Evolutionary conservation across 2,797 vertebrate genomes (phyloP), one percentile per base, ranked within the genome.

Genomic region (Melanotaenia trifasciata): DNA sequence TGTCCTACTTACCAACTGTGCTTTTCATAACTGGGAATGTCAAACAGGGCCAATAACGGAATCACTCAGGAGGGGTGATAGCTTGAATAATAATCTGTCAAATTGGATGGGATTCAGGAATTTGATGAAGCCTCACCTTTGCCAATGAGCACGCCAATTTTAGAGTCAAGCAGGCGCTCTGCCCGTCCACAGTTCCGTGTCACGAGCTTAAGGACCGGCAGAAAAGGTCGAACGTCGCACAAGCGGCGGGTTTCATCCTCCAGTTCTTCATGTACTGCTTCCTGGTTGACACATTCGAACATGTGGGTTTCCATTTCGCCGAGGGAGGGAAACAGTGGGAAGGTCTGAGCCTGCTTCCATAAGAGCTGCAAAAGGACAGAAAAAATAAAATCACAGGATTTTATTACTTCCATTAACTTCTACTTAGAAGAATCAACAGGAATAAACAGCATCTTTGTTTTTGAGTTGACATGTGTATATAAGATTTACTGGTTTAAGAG

Each of bases 211-310:
- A 99, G 96, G 58, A 99, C 97, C 3, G 98, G 98, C 89, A 98
- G 94, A 90, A 99, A 99, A 14, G 98, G 98, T 18, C 98, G 96
- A 51, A 99, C 94, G 47, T 99, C 98, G 69, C 98, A 99, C 56
- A 99, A 95, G n/a, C 98, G 93, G 38, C 96, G 94, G 0, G 95
- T 96, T 91, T 99, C 98, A 75, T 99, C 98, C 83, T 99, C 98
- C 50, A 99, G 92, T 67, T 99, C 98, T 87, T 99, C 98, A 64
- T 97, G 98, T 32, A 99, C 98, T 13, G 98, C 98, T 4, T 96
- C 96, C 85, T 99, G 97, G 94, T 97, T 99, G 86, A 99, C 97
- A 51, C 98, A 99, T 62, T 97, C 96, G 91, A 99, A 99, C 96
- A 99, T 99, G 89, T 99, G 97, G 69, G 96, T 96, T 91, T 99